Evolutionary conservation across 1,140 invertebrate species (phyloP).

Genomic region (Ladona fulva): DNA sequence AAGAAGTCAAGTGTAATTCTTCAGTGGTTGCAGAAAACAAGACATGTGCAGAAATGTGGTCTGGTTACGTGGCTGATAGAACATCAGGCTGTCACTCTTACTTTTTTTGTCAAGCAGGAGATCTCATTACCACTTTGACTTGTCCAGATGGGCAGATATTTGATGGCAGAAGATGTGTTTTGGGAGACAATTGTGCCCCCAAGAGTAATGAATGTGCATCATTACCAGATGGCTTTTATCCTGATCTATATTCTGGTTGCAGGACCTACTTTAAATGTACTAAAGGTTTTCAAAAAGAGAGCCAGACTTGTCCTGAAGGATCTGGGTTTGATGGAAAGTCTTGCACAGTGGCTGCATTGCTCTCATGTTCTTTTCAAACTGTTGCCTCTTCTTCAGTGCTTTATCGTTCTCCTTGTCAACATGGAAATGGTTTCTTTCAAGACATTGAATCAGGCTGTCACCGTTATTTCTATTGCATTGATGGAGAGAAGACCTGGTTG

Average conservation of each 20-base stretch:
- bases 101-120: neutral
- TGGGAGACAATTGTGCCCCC: neutral
- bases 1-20: neutral
- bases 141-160: neutral
- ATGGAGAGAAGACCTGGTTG: conserved; percentile 42
- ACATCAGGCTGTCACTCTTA: neutral
- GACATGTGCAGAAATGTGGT: neutral
- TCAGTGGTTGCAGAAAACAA: neutral
- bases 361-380: conserved; percentile 39
- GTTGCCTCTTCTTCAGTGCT: conserved; percentile 13
- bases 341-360: conserved; percentile 33
- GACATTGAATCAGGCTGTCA: conserved; percentile 43
- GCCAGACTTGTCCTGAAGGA: conserved; percentile 34
- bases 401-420: conserved; percentile 32
- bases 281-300: conserved; percentile 22
- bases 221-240: conserved; percentile 23
- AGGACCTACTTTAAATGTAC: conserved; percentile 31
- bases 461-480: conserved; percentile 47
- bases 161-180: neutral
- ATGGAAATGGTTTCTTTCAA: conserved; percentile 45
- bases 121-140: neutral
- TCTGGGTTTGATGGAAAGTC: conserved; percentile 41
- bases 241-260: conserved; percentile 28
- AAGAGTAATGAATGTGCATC: neutral
- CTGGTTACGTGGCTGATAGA: neutral